phyloP scores from a whole-genome alignment of 2,113 vertebrate species.

The Illadopsis cleaveri region DNA sequence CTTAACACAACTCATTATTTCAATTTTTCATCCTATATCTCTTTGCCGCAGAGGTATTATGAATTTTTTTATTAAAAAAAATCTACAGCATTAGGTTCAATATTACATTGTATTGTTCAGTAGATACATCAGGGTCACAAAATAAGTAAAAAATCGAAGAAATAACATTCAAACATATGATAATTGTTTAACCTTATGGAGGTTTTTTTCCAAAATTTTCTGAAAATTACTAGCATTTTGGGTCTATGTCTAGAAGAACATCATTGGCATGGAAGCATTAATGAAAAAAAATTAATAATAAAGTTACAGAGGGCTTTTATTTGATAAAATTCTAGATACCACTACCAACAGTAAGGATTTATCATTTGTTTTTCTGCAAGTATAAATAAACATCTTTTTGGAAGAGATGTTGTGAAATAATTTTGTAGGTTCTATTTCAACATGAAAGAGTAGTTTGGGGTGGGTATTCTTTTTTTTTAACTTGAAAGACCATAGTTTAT shows the following conservation, averaged over 20 bases:
- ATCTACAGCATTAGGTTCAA: background rate
- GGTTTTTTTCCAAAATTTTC: background rate
- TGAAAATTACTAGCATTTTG: constrained; percentile 10
- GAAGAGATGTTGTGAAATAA: background rate
- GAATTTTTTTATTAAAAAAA: background rate
- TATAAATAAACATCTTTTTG: background rate
- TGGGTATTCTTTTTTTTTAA: too few relatives aligned
- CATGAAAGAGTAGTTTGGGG: too few relatives aligned
- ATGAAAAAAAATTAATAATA: background rate
- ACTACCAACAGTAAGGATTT: background rate
- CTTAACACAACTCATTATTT: background rate
- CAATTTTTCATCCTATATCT: background rate
- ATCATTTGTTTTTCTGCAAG: background rate
- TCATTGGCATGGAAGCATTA: background rate
- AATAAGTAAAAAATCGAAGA: background rate
- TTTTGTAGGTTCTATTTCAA: background rate
- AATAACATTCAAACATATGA: background rate
- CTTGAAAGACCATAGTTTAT: background rate
- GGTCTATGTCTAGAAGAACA: background rate
- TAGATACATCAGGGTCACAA: background rate
- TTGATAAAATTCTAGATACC: background rate
- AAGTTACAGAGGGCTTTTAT: background rate
- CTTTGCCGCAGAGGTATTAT: background rate
- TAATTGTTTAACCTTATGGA: background rate
- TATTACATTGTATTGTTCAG: background rate